phyloP scores from a whole-genome alignment of 2,888 invertebrate species.

The Tetragonula carbonaria region DNA sequence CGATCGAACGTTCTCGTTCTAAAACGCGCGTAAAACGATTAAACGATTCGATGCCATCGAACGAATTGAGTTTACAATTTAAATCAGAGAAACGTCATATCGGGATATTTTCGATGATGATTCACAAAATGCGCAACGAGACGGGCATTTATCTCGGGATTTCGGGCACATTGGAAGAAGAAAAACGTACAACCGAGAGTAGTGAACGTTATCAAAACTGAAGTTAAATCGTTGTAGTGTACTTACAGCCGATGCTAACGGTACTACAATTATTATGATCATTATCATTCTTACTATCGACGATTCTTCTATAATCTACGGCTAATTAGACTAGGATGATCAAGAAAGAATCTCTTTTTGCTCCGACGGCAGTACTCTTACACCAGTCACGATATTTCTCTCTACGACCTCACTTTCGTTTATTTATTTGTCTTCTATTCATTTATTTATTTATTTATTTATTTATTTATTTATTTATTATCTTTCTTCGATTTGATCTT shows the following conservation, averaged over 20 bases:
- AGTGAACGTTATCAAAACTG: slow-evolving; percentile 57
- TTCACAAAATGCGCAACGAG: slow-evolving; percentile 16
- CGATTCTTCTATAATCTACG: slow-evolving; percentile 76
- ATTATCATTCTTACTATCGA: slow-evolving; percentile 75
- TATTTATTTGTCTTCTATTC: not conserved
- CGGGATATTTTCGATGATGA: slow-evolving; percentile 15
- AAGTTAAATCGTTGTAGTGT: slow-evolving; percentile 66
- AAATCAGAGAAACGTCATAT: slow-evolving; percentile 8
- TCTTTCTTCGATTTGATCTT: not conserved
- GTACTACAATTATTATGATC: slow-evolving; percentile 71
- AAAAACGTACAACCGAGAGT: slow-evolving; percentile 35
- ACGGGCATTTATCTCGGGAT: slow-evolving; percentile 32
- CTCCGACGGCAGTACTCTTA: slow-evolving; percentile 66
- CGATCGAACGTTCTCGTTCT: not conserved
- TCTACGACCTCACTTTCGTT: not conserved
- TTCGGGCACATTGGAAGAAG: not conserved
- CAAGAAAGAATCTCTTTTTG: slow-evolving; percentile 69
- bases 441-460: not conserved
- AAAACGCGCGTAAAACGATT: slow-evolving; percentile 21
- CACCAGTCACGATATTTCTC: slow-evolving; percentile 52
- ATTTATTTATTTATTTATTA: not conserved
- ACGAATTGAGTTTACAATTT: slow-evolving; percentile 43
- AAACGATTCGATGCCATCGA: slow-evolving; percentile 53
- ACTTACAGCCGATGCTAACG: slow-evolving; percentile 65
- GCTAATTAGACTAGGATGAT: slow-evolving; percentile 75